A percentile compares a stretch with the other conserved stretches of the same genome.
Conservation (phyloP, 1,140 invertebrate species). For the Lasioglossum albipes region DNA sequence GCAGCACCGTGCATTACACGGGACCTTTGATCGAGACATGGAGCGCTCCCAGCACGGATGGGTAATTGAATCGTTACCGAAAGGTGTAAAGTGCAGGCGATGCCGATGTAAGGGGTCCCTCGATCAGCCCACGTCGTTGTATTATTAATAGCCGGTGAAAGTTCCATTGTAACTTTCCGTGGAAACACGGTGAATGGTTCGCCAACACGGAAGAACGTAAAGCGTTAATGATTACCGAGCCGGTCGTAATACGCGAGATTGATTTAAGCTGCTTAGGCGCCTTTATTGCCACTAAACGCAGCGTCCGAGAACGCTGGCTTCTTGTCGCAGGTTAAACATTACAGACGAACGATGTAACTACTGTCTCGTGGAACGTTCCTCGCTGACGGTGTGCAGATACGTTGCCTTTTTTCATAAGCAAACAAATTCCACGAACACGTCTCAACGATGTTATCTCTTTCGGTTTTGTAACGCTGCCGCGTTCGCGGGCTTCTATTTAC, state of each 20-base stretch:
- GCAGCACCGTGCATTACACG: too few relatives aligned
- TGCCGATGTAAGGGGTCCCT: constrained; percentile 16
- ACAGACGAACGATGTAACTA: not conserved
- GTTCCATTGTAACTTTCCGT: constrained; percentile 50
- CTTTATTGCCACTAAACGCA: not conserved
- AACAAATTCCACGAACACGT: too few relatives aligned
- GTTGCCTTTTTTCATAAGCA: too few relatives aligned
- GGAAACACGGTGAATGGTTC: constrained; percentile 35
- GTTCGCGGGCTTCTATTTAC: too few relatives aligned
- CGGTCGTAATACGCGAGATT: not conserved
- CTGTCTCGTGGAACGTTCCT: too few relatives aligned
- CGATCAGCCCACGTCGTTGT: constrained; percentile 27
- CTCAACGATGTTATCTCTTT: too few relatives aligned
- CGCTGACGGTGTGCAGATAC: too few relatives aligned
- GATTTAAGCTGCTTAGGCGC: not conserved
- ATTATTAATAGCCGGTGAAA: constrained; percentile 54
- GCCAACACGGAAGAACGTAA: constrained; percentile 44
- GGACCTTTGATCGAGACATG: not conserved
- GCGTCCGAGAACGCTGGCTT: not conserved
- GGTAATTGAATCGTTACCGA: not conserved
- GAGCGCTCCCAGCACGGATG: not conserved
- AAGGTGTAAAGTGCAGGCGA: constrained; percentile 4
- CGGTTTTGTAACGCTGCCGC: too few relatives aligned
- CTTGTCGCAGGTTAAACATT: not conserved
- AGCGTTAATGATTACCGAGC: constrained; percentile 33